Evolutionary conservation across 2,113 vertebrate genomes (phyloP).

Genomic region (Quiscalus mexicanus): DNA sequence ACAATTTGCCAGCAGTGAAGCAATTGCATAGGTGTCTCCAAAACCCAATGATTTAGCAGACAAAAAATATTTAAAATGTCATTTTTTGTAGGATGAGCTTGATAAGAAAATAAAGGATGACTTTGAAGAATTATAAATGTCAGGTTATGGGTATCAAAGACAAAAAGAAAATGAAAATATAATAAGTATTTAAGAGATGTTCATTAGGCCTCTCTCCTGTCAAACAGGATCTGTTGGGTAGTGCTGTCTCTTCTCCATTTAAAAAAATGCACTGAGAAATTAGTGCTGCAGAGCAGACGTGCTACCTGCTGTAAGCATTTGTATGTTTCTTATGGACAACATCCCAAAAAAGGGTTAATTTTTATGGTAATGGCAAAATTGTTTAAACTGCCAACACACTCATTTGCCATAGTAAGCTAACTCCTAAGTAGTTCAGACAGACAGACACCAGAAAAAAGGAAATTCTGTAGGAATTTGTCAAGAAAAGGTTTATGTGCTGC

Average conservation of each 20-base stretch:
- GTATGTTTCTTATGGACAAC: background rate
- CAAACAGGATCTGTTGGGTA: background rate
- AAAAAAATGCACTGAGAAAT: background rate
- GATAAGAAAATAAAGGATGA: background rate
- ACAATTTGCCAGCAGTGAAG: background rate
- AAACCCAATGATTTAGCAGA: background rate
- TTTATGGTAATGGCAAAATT: background rate
- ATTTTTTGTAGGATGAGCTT: background rate
- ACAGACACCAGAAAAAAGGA: background rate
- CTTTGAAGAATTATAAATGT: background rate
- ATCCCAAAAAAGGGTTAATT: background rate
- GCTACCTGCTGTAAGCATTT: background rate
- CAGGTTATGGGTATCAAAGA: background rate
- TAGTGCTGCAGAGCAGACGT: background rate
- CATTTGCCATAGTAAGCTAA: background rate
- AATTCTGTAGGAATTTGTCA: background rate
- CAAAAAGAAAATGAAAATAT: background rate
- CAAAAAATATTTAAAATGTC: background rate
- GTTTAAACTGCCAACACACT: background rate
- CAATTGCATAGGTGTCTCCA: background rate
- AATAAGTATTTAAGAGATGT: background rate
- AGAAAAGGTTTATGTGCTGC: background rate
- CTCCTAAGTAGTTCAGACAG: background rate
- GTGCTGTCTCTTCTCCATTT: background rate
- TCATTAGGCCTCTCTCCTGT: background rate